Evolutionary conservation across 2,888 invertebrate genomes (phyloP).

Genomic region (Oxytorus armatus): DNA sequence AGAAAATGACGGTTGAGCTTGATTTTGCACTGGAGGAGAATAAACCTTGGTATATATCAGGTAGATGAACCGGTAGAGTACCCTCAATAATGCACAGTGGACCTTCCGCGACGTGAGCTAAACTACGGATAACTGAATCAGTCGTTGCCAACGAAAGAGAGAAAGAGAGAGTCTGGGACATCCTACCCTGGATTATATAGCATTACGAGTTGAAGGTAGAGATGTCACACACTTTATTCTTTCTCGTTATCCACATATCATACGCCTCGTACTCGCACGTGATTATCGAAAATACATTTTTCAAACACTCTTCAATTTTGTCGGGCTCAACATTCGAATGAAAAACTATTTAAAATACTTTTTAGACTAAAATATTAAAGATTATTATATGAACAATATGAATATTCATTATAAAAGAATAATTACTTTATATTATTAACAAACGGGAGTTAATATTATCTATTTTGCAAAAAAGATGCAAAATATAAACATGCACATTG

Average conservation of each 20-base stretch:
- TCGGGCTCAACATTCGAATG: too few relatives aligned
- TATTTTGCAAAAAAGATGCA: too few relatives aligned
- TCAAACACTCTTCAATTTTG: too few relatives aligned
- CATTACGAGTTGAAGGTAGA: not conserved
- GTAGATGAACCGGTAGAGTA: conserved; percentile 51
- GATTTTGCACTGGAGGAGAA: conserved; percentile 23
- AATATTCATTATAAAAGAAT: too few relatives aligned
- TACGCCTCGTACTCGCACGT: not conserved
- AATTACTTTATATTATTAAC: too few relatives aligned
- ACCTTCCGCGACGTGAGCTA: conserved; percentile 71
- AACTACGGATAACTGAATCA: conserved; percentile 72
- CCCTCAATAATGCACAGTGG: conserved; percentile 76
- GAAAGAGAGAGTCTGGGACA: conserved; percentile 23
- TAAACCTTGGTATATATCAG: conserved; percentile 40
- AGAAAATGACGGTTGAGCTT: conserved; percentile 24
- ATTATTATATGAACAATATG: too few relatives aligned
- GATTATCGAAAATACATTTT: too few relatives aligned
- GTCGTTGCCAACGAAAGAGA: conserved; percentile 61
- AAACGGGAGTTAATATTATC: too few relatives aligned
- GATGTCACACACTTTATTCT: not conserved
- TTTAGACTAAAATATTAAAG: too few relatives aligned
- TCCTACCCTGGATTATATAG: conserved; percentile 19
- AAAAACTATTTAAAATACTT: too few relatives aligned
- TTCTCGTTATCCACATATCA: conserved; percentile 1
- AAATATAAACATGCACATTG: too few relatives aligned